A percentile compares a stretch with the other conserved stretches of the same genome.
These are phyloP conservation scores for Listronotus oregonensis DNA, from an alignment of 1,140 invertebrate genomes.

Conservation along the genomic window DNA sequence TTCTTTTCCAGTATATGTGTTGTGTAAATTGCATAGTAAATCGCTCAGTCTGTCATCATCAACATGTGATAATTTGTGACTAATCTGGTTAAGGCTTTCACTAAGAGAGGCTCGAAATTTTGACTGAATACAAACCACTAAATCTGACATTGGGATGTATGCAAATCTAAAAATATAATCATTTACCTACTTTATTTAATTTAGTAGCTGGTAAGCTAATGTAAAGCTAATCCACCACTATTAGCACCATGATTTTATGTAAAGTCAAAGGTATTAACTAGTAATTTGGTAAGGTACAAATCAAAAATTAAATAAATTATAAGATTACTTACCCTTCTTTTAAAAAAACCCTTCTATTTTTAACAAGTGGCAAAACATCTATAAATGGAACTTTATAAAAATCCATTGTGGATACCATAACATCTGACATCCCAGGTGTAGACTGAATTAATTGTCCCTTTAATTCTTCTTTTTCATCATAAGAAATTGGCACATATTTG, in stretches of 20 bases:
- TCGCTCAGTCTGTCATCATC: constrained; percentile 79
- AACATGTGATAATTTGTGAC: constrained; percentile 67
- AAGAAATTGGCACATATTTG: constrained; percentile 61
- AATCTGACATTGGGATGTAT: constrained; percentile 83
- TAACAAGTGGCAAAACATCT: constrained; percentile 86
- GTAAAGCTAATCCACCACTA: too few species aligned
- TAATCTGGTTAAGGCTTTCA: constrained; percentile 72
- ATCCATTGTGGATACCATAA: constrained; percentile 65
- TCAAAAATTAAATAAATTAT: background rate
- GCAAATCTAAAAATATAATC: constrained; percentile 61
- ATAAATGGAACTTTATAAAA: constrained; percentile 88
- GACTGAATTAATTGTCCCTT: constrained; percentile 39
- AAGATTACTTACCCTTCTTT: constrained; percentile 63
- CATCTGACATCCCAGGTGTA: constrained; percentile 53
- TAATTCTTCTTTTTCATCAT: constrained; percentile 67
- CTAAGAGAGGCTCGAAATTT: constrained; percentile 78
- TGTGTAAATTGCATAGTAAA: constrained; percentile 77
- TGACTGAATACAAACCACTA: constrained; percentile 81
- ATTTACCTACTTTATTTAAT: background rate
- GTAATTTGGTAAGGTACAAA: background rate
- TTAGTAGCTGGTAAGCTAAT: too few species aligned
- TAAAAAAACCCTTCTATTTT: constrained; percentile 78
- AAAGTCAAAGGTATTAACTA: too few species aligned
- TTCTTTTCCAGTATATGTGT: constrained; percentile 79
- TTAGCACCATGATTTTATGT: too few species aligned